Conservation (phyloP, 2,113 vertebrate species). For the Sylvicapra grimmia region DNA sequence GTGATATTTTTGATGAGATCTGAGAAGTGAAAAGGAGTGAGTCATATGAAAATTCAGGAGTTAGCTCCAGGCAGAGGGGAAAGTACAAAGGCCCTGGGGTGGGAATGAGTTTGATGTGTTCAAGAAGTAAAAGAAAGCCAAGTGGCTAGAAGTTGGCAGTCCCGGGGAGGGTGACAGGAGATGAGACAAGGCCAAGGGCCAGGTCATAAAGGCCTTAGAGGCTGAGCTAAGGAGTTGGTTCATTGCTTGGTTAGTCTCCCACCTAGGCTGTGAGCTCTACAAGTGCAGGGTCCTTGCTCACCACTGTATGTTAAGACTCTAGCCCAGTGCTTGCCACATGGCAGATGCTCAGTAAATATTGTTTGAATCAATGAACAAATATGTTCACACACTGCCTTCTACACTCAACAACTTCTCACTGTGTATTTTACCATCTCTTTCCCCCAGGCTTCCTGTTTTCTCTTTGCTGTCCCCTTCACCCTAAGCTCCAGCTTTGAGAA, state of each 20-base stretch:
- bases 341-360: background rate
- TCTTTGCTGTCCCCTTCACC: background rate
- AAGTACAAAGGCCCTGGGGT: background rate
- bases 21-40: background rate
- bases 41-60: background rate
- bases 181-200: background rate
- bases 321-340: no score
- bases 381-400: background rate
- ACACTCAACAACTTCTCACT: fast-evolving
- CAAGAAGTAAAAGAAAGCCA: background rate
- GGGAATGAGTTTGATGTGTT: background rate
- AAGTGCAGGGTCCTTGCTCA: background rate
- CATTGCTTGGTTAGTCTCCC: background rate
- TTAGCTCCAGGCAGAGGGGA: background rate
- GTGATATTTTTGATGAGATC: background rate
- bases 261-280: background rate
- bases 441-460: background rate
- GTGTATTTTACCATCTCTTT: background rate
- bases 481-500: background rate
- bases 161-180: background rate
- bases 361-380: background rate
- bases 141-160: background rate
- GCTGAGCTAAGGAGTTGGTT: background rate
- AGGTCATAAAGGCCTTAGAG: background rate
- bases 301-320: background rate